Conservation (phyloP, 2,797 vertebrate species). For the Anabas testudineus region DNA sequence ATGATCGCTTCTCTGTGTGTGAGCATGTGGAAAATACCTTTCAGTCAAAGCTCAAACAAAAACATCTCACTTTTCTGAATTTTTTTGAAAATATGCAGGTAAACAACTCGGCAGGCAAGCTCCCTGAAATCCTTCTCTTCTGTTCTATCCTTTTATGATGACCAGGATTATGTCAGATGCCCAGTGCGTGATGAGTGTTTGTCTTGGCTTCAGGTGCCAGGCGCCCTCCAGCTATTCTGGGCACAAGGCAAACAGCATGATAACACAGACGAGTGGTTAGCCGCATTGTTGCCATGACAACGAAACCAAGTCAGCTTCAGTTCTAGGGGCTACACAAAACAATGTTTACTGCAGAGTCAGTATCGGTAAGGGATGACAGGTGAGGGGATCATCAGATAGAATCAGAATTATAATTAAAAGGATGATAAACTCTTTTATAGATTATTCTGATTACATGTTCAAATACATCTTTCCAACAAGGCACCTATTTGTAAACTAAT, state of each 20-base stretch:
- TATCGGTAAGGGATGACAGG: neutral
- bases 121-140: slow-evolving; percentile 5
- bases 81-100: neutral
- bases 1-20: slow-evolving; percentile 21
- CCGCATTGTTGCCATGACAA: slow-evolving; percentile 72
- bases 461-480: neutral
- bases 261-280: slow-evolving; percentile 60
- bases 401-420: neutral
- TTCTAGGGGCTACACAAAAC: slow-evolving; percentile 46
- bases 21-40: slow-evolving; percentile 29
- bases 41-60: slow-evolving; percentile 15
- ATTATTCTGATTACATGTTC: neutral
- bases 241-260: slow-evolving; percentile 62
- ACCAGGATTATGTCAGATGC: slow-evolving; percentile 46
- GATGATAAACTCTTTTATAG: neutral
- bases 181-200: slow-evolving; percentile 42
- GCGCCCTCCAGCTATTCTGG: slow-evolving; percentile 69
- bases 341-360: slow-evolving; percentile 8
- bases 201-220: slow-evolving; percentile 56
- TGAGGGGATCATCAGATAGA: no score
- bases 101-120: neutral
- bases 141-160: slow-evolving; percentile 5
- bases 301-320: slow-evolving; percentile 38
- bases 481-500: no score
- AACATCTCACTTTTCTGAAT: slow-evolving; percentile 2